phyloP scores from a whole-genome alignment of 2,113 vertebrate genomes.

The Eupsittula cactorum region DNA sequence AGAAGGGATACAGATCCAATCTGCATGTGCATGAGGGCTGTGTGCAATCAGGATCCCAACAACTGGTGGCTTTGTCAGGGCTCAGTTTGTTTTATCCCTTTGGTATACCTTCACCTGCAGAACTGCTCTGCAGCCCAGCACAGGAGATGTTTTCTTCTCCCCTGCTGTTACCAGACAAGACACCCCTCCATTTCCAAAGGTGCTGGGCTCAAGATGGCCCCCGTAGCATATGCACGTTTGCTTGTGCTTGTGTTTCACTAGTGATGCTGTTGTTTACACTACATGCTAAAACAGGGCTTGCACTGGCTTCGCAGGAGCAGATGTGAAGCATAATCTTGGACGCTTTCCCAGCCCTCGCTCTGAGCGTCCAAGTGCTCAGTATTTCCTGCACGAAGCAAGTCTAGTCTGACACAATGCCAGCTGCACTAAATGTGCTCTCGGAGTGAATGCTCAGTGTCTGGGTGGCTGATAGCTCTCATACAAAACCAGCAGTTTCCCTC shows the following conservation, averaged over 20 bases:
- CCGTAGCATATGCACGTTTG: neutral
- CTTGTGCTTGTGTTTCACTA: conserved; percentile 53
- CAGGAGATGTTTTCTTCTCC: neutral
- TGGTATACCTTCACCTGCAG: neutral
- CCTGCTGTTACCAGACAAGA: no score
- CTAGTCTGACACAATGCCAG: conserved; percentile 68
- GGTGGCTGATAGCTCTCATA: conserved; percentile 24
- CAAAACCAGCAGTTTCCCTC: neutral
- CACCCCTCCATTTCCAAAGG: fast-evolving
- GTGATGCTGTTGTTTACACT: conserved; percentile 62
- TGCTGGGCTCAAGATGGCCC: neutral
- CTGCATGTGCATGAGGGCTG: fast-evolving
- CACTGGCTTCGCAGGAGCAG: conserved; percentile 72
- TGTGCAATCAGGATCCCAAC: fast-evolving
- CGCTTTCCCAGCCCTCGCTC: conserved; percentile 67
- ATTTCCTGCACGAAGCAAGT: conserved; percentile 73
- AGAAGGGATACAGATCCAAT: no score
- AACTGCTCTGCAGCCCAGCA: fast-evolving
- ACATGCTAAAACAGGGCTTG: conserved; percentile 55
- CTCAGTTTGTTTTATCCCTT: neutral
- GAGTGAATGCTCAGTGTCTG: conserved; percentile 36
- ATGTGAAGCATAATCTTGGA: conserved; percentile 79
- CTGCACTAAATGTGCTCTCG: conserved; percentile 34
- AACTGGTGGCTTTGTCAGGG: neutral
- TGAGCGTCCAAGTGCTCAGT: conserved; percentile 74